Evolutionary conservation across 2,888 invertebrate species (phyloP).

Genomic region (Hirtodrosophila trivittata): DNA sequence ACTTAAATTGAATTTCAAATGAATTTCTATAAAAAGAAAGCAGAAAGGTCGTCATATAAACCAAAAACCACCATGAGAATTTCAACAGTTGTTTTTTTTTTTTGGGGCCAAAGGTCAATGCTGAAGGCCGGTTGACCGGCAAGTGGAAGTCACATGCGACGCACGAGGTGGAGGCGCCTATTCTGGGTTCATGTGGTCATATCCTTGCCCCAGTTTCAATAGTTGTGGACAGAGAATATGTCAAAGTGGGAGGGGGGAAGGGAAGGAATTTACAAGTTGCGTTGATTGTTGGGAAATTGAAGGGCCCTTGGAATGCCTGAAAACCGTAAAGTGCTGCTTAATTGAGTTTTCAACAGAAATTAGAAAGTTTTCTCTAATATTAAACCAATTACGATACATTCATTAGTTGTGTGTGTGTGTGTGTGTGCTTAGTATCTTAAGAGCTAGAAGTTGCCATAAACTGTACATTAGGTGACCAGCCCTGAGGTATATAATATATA

Average conservation of each 20-base stretch:
- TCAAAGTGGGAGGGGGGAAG: constrained; percentile 1
- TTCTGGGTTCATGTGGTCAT: constrained; percentile 3
- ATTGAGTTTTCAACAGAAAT: constrained; percentile 4
- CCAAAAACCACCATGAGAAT: too few species aligned
- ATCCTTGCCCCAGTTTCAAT: constrained; percentile 58
- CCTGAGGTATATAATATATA: constrained; percentile 7
- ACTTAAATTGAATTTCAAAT: constrained; percentile 31
- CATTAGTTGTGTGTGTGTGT: too few species aligned
- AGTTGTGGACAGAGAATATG: too few species aligned
- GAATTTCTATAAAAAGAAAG: constrained; percentile 16
- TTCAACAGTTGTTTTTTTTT: constrained; percentile 7
- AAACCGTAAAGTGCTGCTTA: constrained; percentile 1
- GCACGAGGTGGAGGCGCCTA: neutral
- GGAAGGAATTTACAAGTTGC: neutral
- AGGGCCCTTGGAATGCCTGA: too few species aligned
- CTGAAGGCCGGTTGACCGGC: constrained; percentile 12
- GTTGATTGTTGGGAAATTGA: constrained; percentile 13
- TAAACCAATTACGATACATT: neutral
- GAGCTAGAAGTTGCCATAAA: constrained; percentile 12
- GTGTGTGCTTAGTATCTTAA: constrained; percentile 3
- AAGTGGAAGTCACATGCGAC: constrained; percentile 10
- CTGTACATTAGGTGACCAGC: constrained; percentile 29
- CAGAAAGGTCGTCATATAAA: neutral
- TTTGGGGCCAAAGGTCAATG: constrained; percentile 14
- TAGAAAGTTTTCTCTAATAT: constrained; percentile 6